These are phyloP conservation scores for Lasioglossum morio DNA, from an alignment of 2,888 invertebrate species.

Conservation along the genomic window DNA sequence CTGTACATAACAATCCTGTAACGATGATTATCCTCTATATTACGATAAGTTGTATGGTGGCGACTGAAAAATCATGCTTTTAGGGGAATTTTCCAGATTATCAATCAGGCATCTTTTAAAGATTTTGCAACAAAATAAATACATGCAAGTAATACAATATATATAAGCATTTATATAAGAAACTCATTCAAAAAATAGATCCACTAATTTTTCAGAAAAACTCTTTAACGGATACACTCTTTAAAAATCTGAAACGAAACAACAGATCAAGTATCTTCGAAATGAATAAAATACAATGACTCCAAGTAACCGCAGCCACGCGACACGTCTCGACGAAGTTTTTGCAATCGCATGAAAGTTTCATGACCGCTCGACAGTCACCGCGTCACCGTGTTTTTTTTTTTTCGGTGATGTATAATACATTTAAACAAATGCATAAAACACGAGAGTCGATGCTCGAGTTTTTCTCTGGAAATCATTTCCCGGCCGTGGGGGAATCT, in stretches of 20 bases:
- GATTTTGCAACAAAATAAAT: background rate
- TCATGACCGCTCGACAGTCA: background rate
- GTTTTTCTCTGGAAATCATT: background rate
- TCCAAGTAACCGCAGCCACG: background rate
- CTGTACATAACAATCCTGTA: background rate
- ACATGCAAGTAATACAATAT: background rate
- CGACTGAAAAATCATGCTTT: background rate
- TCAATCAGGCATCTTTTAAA: too few species aligned
- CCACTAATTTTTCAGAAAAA: background rate
- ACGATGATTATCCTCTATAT: background rate
- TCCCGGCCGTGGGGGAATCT: background rate
- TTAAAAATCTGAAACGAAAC: background rate
- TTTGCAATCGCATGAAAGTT: constrained; percentile 7
- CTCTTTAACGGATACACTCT: background rate
- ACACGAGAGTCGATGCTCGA: background rate
- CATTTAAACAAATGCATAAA: constrained; percentile 14
- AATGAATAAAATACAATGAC: background rate
- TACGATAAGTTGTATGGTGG: background rate
- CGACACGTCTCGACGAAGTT: background rate
- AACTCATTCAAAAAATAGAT: background rate
- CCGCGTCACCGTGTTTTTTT: background rate
- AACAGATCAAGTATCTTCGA: background rate
- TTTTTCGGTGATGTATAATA: background rate
- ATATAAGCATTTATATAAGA: background rate
- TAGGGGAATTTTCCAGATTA: too few species aligned